Percentiles rank a stretch among this genome's conserved stretches.
phyloP scores from a whole-genome alignment of 1,140 invertebrate species.

The Drosophila asahinai region DNA sequence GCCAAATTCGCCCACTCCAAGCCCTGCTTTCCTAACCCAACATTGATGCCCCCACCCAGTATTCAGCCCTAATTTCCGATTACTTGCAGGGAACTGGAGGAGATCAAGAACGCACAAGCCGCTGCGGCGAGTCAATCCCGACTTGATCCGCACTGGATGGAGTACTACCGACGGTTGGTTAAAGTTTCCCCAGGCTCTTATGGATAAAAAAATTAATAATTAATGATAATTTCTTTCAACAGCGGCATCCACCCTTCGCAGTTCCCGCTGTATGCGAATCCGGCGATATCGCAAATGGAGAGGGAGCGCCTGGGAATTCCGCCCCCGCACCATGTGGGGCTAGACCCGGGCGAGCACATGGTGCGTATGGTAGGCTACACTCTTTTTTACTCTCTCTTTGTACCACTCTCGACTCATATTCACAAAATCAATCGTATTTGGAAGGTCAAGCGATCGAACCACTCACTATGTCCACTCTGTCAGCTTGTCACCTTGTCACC shows the following conservation, averaged over 20 bases:
- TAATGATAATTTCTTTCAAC: slow-evolving; percentile 27
- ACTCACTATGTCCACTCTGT: slow-evolving; percentile 65
- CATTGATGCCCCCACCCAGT: background rate
- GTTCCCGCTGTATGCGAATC: slow-evolving; percentile 87
- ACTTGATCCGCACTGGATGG: slow-evolving; percentile 96
- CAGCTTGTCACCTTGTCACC: slow-evolving; percentile 58
- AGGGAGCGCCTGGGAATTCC: slow-evolving; percentile 93
- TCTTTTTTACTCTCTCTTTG: slow-evolving; percentile 85
- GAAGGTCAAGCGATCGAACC: slow-evolving; percentile 64
- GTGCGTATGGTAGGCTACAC: slow-evolving; percentile 85
- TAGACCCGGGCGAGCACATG: slow-evolving; percentile 87
- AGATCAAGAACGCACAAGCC: slow-evolving; percentile 90
- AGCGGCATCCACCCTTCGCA: slow-evolving; percentile 87
- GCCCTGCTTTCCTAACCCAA: slow-evolving; percentile 25
- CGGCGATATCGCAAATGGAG: slow-evolving; percentile 93
- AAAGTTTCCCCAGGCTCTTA: slow-evolving; percentile 10
- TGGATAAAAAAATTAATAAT: background rate
- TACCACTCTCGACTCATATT: slow-evolving; percentile 71
- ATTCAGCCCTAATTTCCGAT: slow-evolving; percentile 7
- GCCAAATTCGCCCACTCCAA: slow-evolving; percentile 36
- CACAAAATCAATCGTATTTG: slow-evolving; percentile 85
- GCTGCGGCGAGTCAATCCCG: slow-evolving; percentile 87
- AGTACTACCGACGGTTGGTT: slow-evolving; percentile 91
- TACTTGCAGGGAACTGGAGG: slow-evolving; percentile 89
- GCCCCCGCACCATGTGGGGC: slow-evolving; percentile 87